Percentiles rank a stretch among this genome's conserved stretches.
Conservation (phyloP, 2,113 vertebrate species). For the Chaenocephalus aceratus region DNA sequence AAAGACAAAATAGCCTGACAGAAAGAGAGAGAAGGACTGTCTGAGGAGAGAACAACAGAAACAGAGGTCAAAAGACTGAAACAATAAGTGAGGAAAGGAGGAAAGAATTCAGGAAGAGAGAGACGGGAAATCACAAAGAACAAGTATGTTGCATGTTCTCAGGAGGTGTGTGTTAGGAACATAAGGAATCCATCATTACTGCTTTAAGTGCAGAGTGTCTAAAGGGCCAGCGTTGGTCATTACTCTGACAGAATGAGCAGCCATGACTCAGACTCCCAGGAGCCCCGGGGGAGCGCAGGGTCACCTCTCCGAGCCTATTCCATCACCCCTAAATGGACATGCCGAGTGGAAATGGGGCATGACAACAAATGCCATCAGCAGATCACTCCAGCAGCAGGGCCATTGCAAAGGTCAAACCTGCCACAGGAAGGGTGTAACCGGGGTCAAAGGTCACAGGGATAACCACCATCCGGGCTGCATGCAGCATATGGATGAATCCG, state of each 20-base stretch:
- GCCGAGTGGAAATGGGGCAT: constrained; percentile 70
- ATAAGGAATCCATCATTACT: constrained; percentile 36
- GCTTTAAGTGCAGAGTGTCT: constrained; percentile 37
- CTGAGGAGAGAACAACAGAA: constrained; percentile 27
- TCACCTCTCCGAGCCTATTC: constrained; percentile 67
- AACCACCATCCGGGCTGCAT: constrained; percentile 35
- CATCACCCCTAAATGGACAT: constrained; percentile 70
- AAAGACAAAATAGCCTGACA: constrained; percentile 52
- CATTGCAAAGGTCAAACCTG: constrained; percentile 66
- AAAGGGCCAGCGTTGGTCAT: constrained; percentile 58
- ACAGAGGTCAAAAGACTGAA: constrained; percentile 13
- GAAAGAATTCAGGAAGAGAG: background rate
- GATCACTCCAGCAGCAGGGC: constrained; percentile 55
- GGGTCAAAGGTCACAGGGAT: constrained; percentile 66
- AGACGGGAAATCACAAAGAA: background rate
- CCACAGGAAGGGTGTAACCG: constrained; percentile 51
- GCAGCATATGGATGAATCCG: constrained; percentile 59
- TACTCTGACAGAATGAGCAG: constrained; percentile 56
- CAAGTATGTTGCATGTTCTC: background rate
- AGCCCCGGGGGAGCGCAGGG: constrained; percentile 53
- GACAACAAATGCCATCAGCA: constrained; percentile 71
- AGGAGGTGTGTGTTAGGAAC: constrained; percentile 14
- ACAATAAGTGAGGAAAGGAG: background rate
- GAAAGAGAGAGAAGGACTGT: constrained; percentile 14
- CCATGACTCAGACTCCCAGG: constrained; percentile 68